Conservation (phyloP, 1,140 invertebrate genomes). For the Limonius californicus region DNA sequence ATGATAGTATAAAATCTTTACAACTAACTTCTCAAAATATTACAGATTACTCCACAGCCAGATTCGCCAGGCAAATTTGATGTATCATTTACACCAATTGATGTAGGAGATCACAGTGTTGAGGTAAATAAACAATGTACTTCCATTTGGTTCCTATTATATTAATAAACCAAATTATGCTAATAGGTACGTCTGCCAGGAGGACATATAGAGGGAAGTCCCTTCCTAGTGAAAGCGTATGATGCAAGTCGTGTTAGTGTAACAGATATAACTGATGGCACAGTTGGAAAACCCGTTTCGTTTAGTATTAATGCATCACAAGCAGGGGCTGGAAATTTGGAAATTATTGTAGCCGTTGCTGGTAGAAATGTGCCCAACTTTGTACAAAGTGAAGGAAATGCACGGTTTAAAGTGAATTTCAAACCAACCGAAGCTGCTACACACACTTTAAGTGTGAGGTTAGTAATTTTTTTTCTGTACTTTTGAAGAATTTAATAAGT, state of each 20-base stretch:
- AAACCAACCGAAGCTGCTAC: conserved; percentile 89
- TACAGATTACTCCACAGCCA: conserved; percentile 41
- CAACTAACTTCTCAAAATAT: no score
- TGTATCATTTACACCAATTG: conserved; percentile 80
- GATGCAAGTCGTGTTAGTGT: conserved; percentile 88
- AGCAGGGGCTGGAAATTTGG: conserved; percentile 88
- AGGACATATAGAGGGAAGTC: conserved; percentile 86
- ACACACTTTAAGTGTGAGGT: conserved; percentile 78
- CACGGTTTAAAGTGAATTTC: conserved; percentile 94
- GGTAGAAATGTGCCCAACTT: conserved; percentile 98
- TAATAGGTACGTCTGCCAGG: conserved; percentile 62
- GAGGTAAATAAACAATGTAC: conserved; percentile 58
- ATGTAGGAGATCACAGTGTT: conserved; percentile 92
- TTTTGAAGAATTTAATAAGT: not conserved
- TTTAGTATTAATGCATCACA: conserved; percentile 82
- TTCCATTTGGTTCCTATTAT: no score
- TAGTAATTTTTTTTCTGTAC: conserved; percentile 4
- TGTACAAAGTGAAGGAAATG: conserved; percentile 96
- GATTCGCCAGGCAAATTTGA: conserved; percentile 49
- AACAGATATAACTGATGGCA: conserved; percentile 82
- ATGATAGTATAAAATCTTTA: no score
- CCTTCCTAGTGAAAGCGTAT: conserved; percentile 93
- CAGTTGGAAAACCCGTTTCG: conserved; percentile 87
- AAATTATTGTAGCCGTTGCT: conserved; percentile 97
- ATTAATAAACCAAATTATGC: not conserved